Base-by-base conservation (phyloP, 2,888 invertebrate species). In the Drosophila hamatofila region DNA sequence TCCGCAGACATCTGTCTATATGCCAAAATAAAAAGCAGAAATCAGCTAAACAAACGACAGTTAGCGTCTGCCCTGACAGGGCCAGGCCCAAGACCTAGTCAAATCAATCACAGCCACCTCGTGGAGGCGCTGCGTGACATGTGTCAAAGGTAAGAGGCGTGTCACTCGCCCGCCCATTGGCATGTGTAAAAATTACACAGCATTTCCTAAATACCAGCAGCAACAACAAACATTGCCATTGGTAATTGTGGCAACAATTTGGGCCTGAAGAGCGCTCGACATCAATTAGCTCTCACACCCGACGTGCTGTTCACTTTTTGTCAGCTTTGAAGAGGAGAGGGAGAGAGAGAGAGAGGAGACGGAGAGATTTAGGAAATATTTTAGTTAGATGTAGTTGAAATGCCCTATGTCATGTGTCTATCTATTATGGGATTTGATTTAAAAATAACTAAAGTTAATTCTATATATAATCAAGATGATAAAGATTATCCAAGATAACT, bases 131-230 rank as follows among this genome's bases (percentile, higher is more conserved):
- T 57, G 46, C 35, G 54, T 69, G 82, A 87, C 85, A 83, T 82
- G 83, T 88, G 84, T 84, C 88, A 83, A 81, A 84, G 88, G 85
- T 84, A 78, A 81, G 39, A 33, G 60, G 54, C 74, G 65, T 67
- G 61, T 46, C 66, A n/a, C n/a, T 8, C 16, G 14, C 6, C 54
- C 42, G 58, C 25, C 57, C 33, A 30, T 23, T 23, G 58, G 58
- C 35, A 64, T 72, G 80, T 80, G 82, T 83, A 75, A 80, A 72
- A 78, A 81, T 83, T 83, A 72, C 65, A 70, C 60, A 65, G 65
- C 75, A 72, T 69, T 80, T 72, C 54, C 58, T 35, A 54, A 63
- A 51, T 30, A 49, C 49, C 44, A 46, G 21, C 27, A 68, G 18
- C 68, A 57, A 30, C 35, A 59, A 42, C 42, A 16, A 16, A 2